Conservation (phyloP, 2,113 vertebrate species). For the Myrmecobius fasciatus region DNA sequence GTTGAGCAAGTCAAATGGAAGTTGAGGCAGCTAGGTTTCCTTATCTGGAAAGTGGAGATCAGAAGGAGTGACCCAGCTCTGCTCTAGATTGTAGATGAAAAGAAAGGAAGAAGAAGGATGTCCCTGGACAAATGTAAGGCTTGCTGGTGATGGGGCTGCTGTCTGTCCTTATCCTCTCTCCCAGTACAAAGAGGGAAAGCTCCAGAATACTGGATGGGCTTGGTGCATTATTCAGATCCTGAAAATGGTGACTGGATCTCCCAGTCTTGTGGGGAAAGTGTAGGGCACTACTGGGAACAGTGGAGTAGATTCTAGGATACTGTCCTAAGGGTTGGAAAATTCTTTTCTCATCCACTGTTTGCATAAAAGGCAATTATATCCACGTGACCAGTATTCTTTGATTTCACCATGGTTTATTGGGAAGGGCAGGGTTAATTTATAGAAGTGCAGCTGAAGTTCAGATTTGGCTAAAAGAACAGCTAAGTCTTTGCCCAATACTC, state of each 20-base stretch:
- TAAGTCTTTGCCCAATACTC: not conserved
- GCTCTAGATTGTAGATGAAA: not conserved
- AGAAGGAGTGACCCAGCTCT: not conserved
- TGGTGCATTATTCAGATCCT: not conserved
- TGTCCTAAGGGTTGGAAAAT: not conserved
- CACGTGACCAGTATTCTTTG: not conserved
- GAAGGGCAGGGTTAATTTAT: accelerated
- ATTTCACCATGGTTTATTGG: not conserved
- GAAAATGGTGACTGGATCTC: not conserved
- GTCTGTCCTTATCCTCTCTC: not conserved
- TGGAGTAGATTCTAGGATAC: not conserved
- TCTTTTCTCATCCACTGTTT: not conserved
- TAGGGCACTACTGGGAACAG: not conserved
- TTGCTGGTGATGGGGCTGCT: not conserved
- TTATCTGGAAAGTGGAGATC: not conserved
- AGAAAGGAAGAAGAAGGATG: not conserved
- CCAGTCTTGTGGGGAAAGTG: not conserved
- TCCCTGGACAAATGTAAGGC: not conserved
- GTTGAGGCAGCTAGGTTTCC: not conserved
- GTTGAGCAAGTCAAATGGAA: not conserved
- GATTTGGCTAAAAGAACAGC: not conserved
- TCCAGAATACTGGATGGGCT: too few relatives aligned
- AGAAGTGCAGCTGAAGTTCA: not conserved
- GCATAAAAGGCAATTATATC: not conserved
- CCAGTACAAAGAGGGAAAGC: not conserved